A percentile compares a stretch with the other conserved stretches of the same genome.
Conservation (phyloP, 2,113 vertebrate species). For the Pachypanchax playfairii region DNA sequence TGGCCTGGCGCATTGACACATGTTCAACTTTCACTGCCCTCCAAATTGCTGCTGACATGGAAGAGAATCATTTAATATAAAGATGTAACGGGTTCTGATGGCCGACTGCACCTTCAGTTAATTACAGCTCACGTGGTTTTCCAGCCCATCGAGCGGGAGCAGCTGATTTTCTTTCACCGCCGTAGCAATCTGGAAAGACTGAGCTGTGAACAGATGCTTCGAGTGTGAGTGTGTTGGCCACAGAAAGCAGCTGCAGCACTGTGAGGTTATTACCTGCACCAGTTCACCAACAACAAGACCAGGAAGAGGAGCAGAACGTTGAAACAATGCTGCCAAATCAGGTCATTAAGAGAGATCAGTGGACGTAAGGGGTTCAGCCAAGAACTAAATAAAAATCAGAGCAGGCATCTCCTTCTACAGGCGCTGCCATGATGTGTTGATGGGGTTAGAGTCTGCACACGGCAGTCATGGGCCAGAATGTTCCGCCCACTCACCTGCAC, state of each 20-base stretch:
- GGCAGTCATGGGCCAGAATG: too few relatives aligned
- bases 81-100: conserved; percentile 94
- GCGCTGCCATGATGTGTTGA: too few relatives aligned
- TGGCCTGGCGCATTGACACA: conserved; percentile 42
- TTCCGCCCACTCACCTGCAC: too few relatives aligned
- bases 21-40: conserved; percentile 78
- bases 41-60: conserved; percentile 94
- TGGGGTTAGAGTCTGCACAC: too few relatives aligned
- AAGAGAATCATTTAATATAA: conserved; percentile 95
- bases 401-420: too few relatives aligned
- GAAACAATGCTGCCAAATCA: too few relatives aligned
- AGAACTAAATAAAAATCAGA: too few relatives aligned
- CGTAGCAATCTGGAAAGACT: conserved; percentile 93
- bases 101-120: conserved; percentile 96
- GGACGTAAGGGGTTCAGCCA: too few relatives aligned
- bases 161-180: conserved; percentile 86
- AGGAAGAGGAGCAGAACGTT: not conserved
- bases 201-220: conserved; percentile 88
- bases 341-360: too few relatives aligned
- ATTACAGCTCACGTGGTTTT: conserved; percentile 88
- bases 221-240: conserved; percentile 49
- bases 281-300: conserved; percentile 61
- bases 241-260: conserved; percentile 80
- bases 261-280: conserved; percentile 81
- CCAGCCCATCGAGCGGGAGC: conserved; percentile 64